Evolutionary conservation across 2,113 vertebrate genomes (phyloP).

Genomic region (Muntiacus reevesi): DNA sequence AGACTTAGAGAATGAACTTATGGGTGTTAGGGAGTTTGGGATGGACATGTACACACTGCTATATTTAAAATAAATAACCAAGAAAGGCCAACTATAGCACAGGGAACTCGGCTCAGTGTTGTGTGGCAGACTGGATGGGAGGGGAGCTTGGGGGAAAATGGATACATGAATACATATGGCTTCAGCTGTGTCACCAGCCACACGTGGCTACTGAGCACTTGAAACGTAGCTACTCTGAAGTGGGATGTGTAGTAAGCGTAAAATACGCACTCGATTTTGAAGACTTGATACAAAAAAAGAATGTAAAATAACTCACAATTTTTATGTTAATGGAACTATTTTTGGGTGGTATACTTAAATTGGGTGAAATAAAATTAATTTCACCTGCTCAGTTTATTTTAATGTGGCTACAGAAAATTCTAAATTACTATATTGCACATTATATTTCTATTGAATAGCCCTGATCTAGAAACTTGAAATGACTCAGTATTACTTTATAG

Average conservation of each 20-base stretch:
- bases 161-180: neutral
- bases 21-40: neutral
- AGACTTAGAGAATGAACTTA: neutral
- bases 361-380: constrained; percentile 1
- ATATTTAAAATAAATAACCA: neutral
- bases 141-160: neutral
- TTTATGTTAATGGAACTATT: neutral
- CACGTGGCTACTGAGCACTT: neutral
- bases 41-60: neutral
- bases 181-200: neutral
- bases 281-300: neutral
- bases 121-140: neutral
- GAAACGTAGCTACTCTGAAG: neutral
- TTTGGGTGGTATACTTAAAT: neutral
- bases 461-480: neutral
- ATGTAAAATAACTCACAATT: neutral
- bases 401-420: neutral
- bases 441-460: neutral
- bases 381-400: neutral
- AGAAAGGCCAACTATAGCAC: neutral
- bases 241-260: neutral
- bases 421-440: neutral
- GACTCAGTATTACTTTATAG: neutral
- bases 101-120: neutral
- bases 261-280: neutral